Evolutionary conservation across 2,113 vertebrate genomes (phyloP), one percentile per base, ranked within the genome.

Genomic region (Sturnus vulgaris): DNA sequence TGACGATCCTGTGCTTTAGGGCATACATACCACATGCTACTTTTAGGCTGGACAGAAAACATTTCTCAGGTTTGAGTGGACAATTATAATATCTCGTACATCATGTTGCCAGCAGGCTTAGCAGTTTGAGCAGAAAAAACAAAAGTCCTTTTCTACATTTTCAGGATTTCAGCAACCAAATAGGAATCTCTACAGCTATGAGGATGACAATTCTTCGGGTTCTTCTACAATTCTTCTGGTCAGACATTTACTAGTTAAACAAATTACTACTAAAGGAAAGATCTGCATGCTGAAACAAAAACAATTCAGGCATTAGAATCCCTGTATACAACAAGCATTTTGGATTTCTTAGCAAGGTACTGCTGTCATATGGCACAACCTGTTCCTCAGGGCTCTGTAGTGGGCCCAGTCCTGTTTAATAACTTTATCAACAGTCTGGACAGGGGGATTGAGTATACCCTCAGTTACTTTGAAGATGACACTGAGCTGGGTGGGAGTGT

Each of bases 401-500:
- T 33, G 21, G 10, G 24, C 15, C 9, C 6, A 11, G 23, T 71
- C 63, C 25, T 84, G 12, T 56, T 71, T 24, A 60, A 15, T 9
- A 63, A 40, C 24, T 55, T 55, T 47, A 47, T 47, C 30, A 40
- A 49, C 49, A 24, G 40, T 30, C n/a, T 70, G 40, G 15, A 24
- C 24, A 47, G 31, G 21, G 13, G 9, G 17, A 55, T 23, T 56
- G n/a, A 55, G 40, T 12, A 24, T 10, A 71, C 13, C 24, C 40
- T 47, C 49, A 39, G 20, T 25, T 16, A 47, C 39, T 63, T n/a
- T 25, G 75, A 20, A 56, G 65, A 49, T 5, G 6, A 55, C 47
- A 55, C 49, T 0, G 0, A 55, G 57, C 4, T 40, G 40, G 30
- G 30, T 56, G 21, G 21, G 42, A 64, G 6, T 5, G 5, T 18